Evolutionary conservation across 2,797 vertebrate species (phyloP), one percentile per base, ranked within the genome.

Genomic region (Sitta carolinensis): DNA sequence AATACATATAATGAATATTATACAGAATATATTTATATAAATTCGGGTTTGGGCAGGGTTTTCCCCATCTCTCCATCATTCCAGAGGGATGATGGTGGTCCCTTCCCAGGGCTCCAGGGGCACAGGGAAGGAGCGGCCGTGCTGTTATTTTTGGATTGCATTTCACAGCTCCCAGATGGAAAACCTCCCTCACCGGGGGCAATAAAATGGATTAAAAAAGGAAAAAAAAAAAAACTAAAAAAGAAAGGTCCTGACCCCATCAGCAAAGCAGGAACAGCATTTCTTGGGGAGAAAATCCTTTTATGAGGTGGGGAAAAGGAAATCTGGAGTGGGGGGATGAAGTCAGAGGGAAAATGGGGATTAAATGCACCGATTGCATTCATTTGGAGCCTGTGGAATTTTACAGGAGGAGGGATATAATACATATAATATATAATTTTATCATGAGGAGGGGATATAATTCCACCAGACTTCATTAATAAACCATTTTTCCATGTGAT

Each of bases 121-220:
- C 54, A 61, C 42, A 29, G 61, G 25, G 26, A 52, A 4, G 73
- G 40, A 69, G 27, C 3, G 9, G 72, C 62, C 4, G 0, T 0
- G 8, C 55, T 98, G 96, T 97, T 97, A 91, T 96, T 97, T 94
- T 97, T 96, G 94, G 96, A 95, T 98, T 97, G 74, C 55, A 36
- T 98, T 98, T 94, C 98, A 94, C 27, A 27, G 94, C 83, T 91
- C 92, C 96, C 93, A 90, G 89, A 81, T 89, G 81, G 93, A 94
- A 95, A 97, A 64, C 50, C 45, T 84, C 51, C 61, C 19, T 80
- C 79, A 67, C 40, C 0, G 9, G 75, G 93, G 79, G 72, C 61
- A 88, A 93, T 95, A 92, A 96, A 95, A 92, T 38, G 92, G 81
- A 75, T 74, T 80, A 4, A 72, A 86, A 97, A 54, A 26, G 20